A percentile compares a stretch with the other conserved stretches of the same genome.
Evolutionary conservation across 2,888 invertebrate species (phyloP).

Genomic region (Acanthosepion pharaonis): DNA sequence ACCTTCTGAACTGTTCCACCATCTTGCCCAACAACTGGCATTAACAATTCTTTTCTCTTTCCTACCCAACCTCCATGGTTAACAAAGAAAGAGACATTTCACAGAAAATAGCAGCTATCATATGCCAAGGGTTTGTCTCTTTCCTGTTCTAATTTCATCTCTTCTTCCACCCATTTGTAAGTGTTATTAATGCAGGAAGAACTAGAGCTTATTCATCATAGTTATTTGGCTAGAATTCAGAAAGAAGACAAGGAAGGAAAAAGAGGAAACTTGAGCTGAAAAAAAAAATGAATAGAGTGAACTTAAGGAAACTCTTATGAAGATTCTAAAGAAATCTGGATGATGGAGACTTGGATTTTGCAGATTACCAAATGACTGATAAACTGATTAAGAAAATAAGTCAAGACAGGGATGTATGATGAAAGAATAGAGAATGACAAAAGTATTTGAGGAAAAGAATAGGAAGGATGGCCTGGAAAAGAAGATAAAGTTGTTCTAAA

Average conservation of each 20-base stretch:
- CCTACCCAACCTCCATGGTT: background rate
- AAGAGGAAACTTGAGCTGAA: background rate
- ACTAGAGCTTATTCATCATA: slow-evolving; percentile 33
- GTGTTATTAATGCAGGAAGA: background rate
- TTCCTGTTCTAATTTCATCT: background rate
- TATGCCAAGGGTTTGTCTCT: background rate
- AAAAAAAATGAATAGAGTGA: background rate
- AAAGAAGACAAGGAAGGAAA: background rate
- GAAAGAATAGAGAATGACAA: too few species aligned
- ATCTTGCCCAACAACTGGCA: background rate
- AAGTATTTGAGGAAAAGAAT: too few species aligned
- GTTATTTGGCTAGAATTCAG: background rate
- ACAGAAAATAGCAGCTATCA: background rate
- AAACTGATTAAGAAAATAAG: too few species aligned
- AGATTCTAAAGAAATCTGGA: background rate
- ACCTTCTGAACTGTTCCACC: background rate
- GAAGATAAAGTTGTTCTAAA: too few species aligned
- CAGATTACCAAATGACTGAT: too few species aligned
- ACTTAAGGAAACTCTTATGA: background rate
- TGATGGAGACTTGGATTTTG: too few species aligned
- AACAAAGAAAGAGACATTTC: background rate
- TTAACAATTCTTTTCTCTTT: background rate
- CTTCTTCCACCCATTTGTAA: background rate
- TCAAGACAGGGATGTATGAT: too few species aligned
- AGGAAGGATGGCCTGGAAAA: too few species aligned